phyloP scores from a whole-genome alignment of 2,888 invertebrate genomes.

The Drosophila acutilabella region DNA sequence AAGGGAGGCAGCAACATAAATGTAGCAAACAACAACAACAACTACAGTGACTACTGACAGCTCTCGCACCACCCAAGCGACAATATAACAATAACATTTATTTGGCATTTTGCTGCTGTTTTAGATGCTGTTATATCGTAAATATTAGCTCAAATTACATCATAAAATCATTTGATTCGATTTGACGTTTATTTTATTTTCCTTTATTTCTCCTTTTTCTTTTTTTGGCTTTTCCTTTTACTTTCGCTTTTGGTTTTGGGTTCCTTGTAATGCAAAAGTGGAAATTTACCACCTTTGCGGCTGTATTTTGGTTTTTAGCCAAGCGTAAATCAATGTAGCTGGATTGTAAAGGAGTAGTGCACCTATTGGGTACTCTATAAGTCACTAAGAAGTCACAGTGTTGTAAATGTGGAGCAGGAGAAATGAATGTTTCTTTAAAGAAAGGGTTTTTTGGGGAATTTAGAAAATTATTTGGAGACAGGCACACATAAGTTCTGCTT shows the following conservation, averaged over 20 bases:
- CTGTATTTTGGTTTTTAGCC: constrained; percentile 1
- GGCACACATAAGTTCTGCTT: too few relatives aligned
- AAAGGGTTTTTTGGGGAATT: too few relatives aligned
- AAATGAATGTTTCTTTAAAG: not conserved
- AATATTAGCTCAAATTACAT: constrained; percentile 85
- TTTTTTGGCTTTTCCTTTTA: not conserved
- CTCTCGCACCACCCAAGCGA: constrained; percentile 78
- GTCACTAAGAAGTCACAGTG: not conserved
- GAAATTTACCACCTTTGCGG: constrained; percentile 60
- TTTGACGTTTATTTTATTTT: constrained; percentile 84
- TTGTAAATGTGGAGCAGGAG: not conserved
- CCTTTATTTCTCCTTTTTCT: constrained; percentile 21
- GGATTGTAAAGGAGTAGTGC: not conserved
- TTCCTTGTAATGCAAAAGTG: constrained; percentile 6
- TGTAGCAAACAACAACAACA: constrained; percentile 41
- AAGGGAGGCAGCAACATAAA: constrained; percentile 64
- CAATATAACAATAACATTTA: constrained; percentile 84
- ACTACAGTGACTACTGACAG: constrained; percentile 17
- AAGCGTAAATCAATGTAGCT: constrained; percentile 41
- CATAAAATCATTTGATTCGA: constrained; percentile 85
- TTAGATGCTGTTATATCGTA: constrained; percentile 85
- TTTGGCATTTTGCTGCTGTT: constrained; percentile 83
- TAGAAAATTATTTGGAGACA: too few relatives aligned
- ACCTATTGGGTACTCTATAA: constrained; percentile 1
- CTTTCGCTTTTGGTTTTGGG: constrained; percentile 27